phyloP scores from a whole-genome alignment of 2,888 invertebrate genomes.

The Agrotis exclamationis region DNA sequence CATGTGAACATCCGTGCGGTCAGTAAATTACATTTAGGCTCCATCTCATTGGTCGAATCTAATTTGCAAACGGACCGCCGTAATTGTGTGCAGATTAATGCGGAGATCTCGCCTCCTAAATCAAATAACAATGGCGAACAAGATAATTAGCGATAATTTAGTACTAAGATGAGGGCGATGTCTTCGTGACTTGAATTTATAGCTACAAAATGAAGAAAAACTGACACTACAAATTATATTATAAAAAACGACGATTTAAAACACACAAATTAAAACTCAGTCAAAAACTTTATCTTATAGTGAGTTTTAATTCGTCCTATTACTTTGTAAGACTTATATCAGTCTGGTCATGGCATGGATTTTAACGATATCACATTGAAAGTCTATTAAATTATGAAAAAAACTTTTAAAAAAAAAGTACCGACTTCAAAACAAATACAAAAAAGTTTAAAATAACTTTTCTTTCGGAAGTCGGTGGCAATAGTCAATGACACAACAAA shows the following conservation, averaged over 20 bases:
- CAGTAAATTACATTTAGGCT: conserved; percentile 53
- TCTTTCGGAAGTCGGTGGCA: no score
- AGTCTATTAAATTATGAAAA: no score
- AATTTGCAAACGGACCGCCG: conserved; percentile 57
- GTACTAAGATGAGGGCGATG: conserved; percentile 43
- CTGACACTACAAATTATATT: neutral
- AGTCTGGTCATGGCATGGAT: neutral
- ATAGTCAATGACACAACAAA: no score
- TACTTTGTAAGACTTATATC: neutral
- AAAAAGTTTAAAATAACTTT: no score
- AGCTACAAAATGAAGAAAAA: conserved; percentile 26
- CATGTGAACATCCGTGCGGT: conserved; percentile 32
- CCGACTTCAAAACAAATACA: no score
- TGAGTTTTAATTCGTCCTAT: neutral
- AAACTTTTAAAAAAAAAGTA: no score
- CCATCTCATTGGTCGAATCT: conserved; percentile 56
- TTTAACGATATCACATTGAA: no score
- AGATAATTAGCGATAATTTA: conserved; percentile 60
- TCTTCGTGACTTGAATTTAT: conserved; percentile 43
- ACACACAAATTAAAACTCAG: no score
- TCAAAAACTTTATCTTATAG: neutral
- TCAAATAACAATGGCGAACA: conserved; percentile 55
- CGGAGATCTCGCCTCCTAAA: conserved; percentile 56
- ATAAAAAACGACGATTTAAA: no score
- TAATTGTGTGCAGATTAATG: conserved; percentile 57